Percentiles rank a stretch among this genome's conserved stretches.
These are phyloP conservation scores for Chrysomela aeneicollis DNA, from an alignment of 2,888 invertebrate genomes.

Conservation along the genomic window DNA sequence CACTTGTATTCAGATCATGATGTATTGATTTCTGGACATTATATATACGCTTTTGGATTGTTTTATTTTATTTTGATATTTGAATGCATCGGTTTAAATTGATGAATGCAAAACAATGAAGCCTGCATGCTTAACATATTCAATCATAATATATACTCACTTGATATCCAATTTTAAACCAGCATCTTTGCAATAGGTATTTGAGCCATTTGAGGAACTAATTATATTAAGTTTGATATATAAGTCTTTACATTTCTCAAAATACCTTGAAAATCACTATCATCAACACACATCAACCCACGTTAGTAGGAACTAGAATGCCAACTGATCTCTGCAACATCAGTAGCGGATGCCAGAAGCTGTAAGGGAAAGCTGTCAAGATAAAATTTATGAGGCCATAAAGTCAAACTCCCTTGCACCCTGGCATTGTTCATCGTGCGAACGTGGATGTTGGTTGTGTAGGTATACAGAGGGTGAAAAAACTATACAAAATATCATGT, in stretches of 20 bases:
- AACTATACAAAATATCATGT: conserved; percentile 24
- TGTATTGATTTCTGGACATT: too few relatives aligned
- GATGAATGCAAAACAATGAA: not conserved
- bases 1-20: too few relatives aligned
- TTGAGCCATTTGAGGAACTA: too few relatives aligned
- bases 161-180: too few relatives aligned
- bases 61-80: too few relatives aligned
- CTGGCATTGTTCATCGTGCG: conserved; percentile 38
- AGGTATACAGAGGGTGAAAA: conserved; percentile 30
- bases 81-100: too few relatives aligned
- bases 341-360: conserved; percentile 48
- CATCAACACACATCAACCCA: not conserved
- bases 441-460: conserved; percentile 27
- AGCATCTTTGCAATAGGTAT: too few relatives aligned
- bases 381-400: conserved; percentile 64
- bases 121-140: too few relatives aligned
- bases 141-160: too few relatives aligned
- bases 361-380: conserved; percentile 57
- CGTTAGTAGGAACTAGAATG: conserved; percentile 35
- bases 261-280: not conserved
- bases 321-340: conserved; percentile 55
- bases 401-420: conserved; percentile 53
- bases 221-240: too few relatives aligned
- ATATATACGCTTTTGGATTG: too few relatives aligned
- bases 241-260: too few relatives aligned